Base-by-base conservation (phyloP, 2,113 vertebrate species). In the Mirza zaza region DNA sequence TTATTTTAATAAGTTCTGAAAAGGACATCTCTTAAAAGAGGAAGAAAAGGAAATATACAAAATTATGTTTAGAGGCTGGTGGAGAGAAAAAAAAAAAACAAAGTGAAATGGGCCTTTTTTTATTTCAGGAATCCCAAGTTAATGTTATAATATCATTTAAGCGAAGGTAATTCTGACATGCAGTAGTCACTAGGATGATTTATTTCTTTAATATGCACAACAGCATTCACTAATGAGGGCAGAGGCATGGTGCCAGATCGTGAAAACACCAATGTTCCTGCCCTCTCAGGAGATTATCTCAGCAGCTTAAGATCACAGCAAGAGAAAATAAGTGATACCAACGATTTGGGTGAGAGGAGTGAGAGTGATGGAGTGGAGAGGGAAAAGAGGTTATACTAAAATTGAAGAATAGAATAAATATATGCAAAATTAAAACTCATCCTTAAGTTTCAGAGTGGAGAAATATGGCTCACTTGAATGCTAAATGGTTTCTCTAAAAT, bases 171-270 rank as follows among this genome's bases (percentile, higher is more conserved):
- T 83, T 94, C 65, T 92, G 94, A 97, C 85, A 88, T 25, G 25
- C 42, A 83, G 52, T 83, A 97, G 83, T 95, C 96, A 76, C 90
- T 75, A 42, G 91, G 88, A 97, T 97, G 97, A 98, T 91, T 97
- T 95, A 97, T 97, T 95, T 92, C 94, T 96, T 98, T 97, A 96
- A 96, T 97, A 91, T 97, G 91, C 83, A 91, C 75, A 92, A 97
- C 86, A 92, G 79, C 82, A 90, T 81, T 97, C 75, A 59, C 79
- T 97, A 95, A 97, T 97, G 95, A 97, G 95, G 91, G 75, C 84
- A 71, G 83, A 96, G 96, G 96, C 95, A 95, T 55, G 21, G 83
- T 96, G 96, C 93, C 96, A 97, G 96, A 84, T 48, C 27, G 2
- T 83, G 75, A 50, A 96, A 85, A 82, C 61, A 92, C 80, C 81